Evolutionary conservation across 2,888 invertebrate species (phyloP).

Genomic region (Drosophila longiperda): DNA sequence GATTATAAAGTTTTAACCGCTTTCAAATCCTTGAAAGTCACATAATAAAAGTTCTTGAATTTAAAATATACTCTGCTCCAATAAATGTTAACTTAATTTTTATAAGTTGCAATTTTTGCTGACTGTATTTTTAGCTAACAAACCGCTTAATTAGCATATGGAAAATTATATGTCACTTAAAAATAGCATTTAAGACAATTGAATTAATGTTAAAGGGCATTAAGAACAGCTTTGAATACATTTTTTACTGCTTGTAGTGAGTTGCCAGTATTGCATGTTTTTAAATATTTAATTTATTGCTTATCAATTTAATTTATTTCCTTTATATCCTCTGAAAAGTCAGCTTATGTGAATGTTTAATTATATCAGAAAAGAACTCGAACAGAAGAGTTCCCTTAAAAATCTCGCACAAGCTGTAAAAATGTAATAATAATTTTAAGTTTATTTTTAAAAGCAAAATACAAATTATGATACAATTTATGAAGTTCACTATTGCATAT

Average conservation of each 20-base stretch:
- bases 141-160: neutral
- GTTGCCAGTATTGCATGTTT: conserved; percentile 14
- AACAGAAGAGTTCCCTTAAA: conserved; percentile 16
- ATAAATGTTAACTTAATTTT: neutral
- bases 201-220: neutral
- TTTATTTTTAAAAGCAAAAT: conserved; percentile 33
- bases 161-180: neutral
- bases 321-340: conserved; percentile 36
- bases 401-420: conserved; percentile 5
- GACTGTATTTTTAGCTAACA: neutral
- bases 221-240: neutral
- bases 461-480: neutral
- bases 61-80: neutral
- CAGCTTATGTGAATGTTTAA: conserved; percentile 58
- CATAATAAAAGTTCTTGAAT: neutral
- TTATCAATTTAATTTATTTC: conserved; percentile 59
- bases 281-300: conserved; percentile 31
- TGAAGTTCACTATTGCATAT: conserved; percentile 43
- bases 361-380: conserved; percentile 40
- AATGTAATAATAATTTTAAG: conserved; percentile 4
- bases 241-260: neutral
- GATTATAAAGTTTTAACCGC: neutral
- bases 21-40: neutral
- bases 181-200: neutral
- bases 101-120: neutral